Percentiles rank a stretch among this genome's conserved stretches.
These are phyloP conservation scores for Oreotrochilus melanogaster DNA, from an alignment of 2,113 vertebrate species.

Conservation along the genomic window DNA sequence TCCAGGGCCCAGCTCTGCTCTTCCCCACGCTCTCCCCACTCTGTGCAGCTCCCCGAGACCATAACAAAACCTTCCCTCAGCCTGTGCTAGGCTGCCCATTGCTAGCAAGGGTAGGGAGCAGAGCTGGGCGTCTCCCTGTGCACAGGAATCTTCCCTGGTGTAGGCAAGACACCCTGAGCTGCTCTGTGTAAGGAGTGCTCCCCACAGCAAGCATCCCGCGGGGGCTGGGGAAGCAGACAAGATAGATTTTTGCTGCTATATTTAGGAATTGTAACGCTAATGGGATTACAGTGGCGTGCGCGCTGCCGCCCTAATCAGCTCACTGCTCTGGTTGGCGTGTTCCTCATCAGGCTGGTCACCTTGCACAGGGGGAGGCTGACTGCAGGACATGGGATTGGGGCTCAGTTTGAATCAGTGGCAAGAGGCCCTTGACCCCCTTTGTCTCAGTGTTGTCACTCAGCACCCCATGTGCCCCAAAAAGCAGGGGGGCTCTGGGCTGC, in stretches of 20 bases:
- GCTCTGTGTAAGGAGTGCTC: not conserved
- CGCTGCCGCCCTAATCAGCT: conserved; percentile 39
- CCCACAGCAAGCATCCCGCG: not conserved
- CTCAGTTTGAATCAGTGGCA: not conserved
- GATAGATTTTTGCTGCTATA: conserved; percentile 60
- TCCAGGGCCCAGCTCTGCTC: not conserved
- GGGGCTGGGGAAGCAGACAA: not conserved
- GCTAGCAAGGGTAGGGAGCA: not conserved
- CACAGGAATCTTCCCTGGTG: not conserved
- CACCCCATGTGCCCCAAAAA: not conserved
- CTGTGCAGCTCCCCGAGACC: not conserved
- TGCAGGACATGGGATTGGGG: accelerated
- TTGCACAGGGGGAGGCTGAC: not conserved
- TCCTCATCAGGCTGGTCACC: conserved; percentile 15
- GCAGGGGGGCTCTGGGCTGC: not conserved
- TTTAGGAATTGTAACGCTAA: conserved; percentile 59
- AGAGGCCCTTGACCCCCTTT: accelerated
- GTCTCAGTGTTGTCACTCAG: not conserved
- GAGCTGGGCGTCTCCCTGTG: accelerated
- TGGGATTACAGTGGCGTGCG: conserved; percentile 37
- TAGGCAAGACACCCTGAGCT: not conserved
- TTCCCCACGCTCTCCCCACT: not conserved
- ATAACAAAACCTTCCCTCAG: not conserved
- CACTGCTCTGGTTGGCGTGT: conserved; percentile 8
- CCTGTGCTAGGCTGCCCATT: not conserved